A percentile compares a stretch with the other conserved stretches of the same genome.
Conservation (phyloP, 2,113 vertebrate genomes). For the Caracal caracal region DNA sequence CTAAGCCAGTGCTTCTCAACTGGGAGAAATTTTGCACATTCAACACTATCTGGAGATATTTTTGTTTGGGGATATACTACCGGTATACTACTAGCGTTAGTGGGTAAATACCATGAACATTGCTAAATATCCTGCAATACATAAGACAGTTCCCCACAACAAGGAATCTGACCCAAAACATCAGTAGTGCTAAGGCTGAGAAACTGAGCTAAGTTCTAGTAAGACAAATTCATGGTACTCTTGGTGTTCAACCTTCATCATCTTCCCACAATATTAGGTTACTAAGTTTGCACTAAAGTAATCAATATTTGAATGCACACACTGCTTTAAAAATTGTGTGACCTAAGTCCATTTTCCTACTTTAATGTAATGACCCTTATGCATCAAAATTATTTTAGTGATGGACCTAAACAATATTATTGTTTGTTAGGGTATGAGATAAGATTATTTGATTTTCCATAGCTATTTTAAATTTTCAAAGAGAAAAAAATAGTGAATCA, state of each 20-base stretch:
- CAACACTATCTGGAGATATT: not conserved
- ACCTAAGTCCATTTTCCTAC: constrained; percentile 21
- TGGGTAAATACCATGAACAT: not conserved
- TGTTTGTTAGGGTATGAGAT: constrained; percentile 32
- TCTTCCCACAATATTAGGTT: constrained; percentile 4
- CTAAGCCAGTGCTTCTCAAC: not conserved
- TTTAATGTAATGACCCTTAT: constrained; percentile 32
- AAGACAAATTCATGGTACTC: not conserved
- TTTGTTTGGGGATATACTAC: not conserved
- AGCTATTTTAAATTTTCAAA: constrained; percentile 28
- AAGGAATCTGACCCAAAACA: not conserved
- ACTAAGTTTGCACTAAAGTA: constrained; percentile 16
- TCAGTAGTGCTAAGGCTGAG: not conserved
- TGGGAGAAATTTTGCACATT: not conserved
- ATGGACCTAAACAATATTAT: not conserved
- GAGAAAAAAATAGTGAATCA: not conserved
- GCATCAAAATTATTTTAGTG: constrained; percentile 27
- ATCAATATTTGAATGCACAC: constrained; percentile 44
- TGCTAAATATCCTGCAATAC: not conserved
- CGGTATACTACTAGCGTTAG: not conserved
- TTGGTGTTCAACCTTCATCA: not conserved
- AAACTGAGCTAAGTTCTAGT: constrained; percentile 4
- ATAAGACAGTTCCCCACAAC: not conserved
- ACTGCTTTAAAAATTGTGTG: constrained; percentile 43
- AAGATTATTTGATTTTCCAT: constrained; percentile 34